A percentile compares a stretch with the other conserved stretches of the same genome.
These are phyloP conservation scores for Tenthredo notha DNA, from an alignment of 2,888 invertebrate genomes.

Conservation along the genomic window DNA sequence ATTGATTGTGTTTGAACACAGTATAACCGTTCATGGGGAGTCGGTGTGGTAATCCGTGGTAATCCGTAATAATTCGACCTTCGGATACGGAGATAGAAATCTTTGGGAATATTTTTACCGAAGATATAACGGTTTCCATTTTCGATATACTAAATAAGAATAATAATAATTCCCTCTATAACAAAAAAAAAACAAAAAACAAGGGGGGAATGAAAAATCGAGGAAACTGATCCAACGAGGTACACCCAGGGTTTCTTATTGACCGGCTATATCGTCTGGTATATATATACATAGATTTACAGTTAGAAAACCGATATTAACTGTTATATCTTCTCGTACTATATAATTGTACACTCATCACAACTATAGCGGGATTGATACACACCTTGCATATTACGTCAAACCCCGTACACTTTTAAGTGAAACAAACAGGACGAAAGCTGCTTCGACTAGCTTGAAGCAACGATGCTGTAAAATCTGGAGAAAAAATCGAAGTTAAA, in stretches of 20 bases:
- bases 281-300: slow-evolving; percentile 4
- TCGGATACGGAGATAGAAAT: background rate
- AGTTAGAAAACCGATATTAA: slow-evolving; percentile 43
- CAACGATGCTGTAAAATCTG: background rate
- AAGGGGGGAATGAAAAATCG: background rate
- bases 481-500: background rate
- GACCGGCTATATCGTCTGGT: background rate
- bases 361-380: slow-evolving; percentile 46
- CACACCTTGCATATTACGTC: background rate
- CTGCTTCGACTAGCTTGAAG: background rate
- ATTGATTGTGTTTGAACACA: slow-evolving; percentile 7
- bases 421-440: background rate
- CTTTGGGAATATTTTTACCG: background rate
- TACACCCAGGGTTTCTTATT: background rate
- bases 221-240: background rate
- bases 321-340: slow-evolving; percentile 32
- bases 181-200: background rate
- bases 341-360: slow-evolving; percentile 38
- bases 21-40: background rate
- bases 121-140: background rate
- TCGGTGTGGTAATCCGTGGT: background rate
- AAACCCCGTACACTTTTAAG: background rate
- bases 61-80: background rate
- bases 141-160: background rate
- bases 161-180: background rate